Conservation (phyloP, 2,888 invertebrate genomes). For the Clepsis dumicolana region DNA sequence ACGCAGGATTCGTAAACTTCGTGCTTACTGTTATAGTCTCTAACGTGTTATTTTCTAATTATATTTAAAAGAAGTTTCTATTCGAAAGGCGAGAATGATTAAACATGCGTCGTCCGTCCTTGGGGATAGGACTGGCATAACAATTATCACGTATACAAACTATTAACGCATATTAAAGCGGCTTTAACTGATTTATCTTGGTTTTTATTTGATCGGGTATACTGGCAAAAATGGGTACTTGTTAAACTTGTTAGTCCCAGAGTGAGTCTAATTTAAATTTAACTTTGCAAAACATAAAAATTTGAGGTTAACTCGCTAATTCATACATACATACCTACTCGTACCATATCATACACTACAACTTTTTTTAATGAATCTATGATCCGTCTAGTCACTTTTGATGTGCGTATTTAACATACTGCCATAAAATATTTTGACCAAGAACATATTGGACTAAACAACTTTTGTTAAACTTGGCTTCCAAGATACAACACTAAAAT, state of each 20-base stretch:
- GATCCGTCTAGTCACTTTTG: too few relatives aligned
- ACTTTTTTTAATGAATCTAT: too few relatives aligned
- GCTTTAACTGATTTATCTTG: not conserved
- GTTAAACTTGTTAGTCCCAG: too few relatives aligned
- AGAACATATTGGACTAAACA: not conserved
- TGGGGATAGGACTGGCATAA: conserved; percentile 19
- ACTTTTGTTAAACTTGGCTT: conserved; percentile 23
- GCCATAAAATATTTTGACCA: not conserved
- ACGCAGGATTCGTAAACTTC: too few relatives aligned
- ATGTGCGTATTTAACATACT: not conserved
- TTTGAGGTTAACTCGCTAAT: too few relatives aligned
- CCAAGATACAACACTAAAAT: conserved; percentile 18
- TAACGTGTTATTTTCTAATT: conserved; percentile 19
- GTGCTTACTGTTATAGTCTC: too few relatives aligned
- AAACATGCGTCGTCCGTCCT: conserved; percentile 24
- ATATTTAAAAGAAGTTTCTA: conserved; percentile 33
- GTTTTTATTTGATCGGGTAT: too few relatives aligned
- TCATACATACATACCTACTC: too few relatives aligned
- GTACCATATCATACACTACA: too few relatives aligned
- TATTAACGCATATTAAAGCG: not conserved
- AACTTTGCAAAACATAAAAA: too few relatives aligned
- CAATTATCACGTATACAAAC: conserved; percentile 20
- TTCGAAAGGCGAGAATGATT: conserved; percentile 27
- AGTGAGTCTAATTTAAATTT: too few relatives aligned
- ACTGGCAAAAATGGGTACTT: too few relatives aligned